phyloP scores from a whole-genome alignment of 1,140 invertebrate species.

The Penaeus chinensis region DNA sequence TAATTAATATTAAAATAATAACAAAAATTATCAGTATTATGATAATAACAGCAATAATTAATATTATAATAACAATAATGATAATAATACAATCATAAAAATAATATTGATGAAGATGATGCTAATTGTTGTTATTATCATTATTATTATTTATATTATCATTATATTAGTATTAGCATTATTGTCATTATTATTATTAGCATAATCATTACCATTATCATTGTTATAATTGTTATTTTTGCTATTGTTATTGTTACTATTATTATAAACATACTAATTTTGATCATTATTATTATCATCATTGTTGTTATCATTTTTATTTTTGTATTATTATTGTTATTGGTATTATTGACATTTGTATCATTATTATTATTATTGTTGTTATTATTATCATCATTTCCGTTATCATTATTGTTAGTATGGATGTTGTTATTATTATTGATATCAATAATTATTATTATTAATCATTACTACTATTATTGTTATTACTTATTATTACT shows the following conservation, averaged over 20 bases:
- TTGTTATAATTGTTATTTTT: neutral
- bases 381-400: neutral
- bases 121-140: neutral
- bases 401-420: too few relatives aligned
- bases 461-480: too few relatives aligned
- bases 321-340: neutral
- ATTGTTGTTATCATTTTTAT: neutral
- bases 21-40: neutral
- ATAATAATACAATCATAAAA: neutral
- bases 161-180: neutral
- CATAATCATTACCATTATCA: neutral
- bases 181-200: neutral
- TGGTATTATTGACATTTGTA: neutral
- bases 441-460: too few relatives aligned
- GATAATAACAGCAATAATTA: neutral
- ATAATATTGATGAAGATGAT: neutral
- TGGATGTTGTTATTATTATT: too few relatives aligned
- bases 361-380: neutral
- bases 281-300: neutral
- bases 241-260: neutral
- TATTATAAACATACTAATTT: neutral
- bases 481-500: too few relatives aligned
- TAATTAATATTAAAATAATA: too few relatives aligned
- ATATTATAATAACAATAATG: neutral
- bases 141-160: neutral